A percentile compares a stretch with the other conserved stretches of the same genome.
Conservation (phyloP, 2,113 vertebrate genomes). For the Pholis gunnellus region DNA sequence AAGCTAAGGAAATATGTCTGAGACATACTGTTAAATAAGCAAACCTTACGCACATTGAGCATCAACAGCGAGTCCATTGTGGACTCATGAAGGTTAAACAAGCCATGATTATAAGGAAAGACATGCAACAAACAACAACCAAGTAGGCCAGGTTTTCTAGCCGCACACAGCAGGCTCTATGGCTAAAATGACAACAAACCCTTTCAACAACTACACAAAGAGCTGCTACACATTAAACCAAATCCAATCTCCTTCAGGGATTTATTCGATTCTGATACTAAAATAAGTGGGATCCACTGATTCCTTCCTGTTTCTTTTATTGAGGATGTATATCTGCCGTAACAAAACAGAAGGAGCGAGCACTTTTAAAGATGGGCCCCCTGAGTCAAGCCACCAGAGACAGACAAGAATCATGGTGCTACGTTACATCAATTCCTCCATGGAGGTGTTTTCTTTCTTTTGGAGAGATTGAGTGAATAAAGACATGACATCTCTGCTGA, state of each 20-base stretch:
- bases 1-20: neutral
- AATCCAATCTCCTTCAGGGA: constrained; percentile 4
- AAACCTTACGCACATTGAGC: constrained; percentile 10
- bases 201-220: neutral
- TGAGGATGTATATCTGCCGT: constrained; percentile 32
- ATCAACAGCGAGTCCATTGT: neutral
- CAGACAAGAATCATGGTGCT: constrained; percentile 48
- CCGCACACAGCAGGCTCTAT: neutral
- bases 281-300: neutral
- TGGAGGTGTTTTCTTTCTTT: constrained; percentile 47
- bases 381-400: constrained; percentile 35
- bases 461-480: constrained; percentile 71
- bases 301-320: constrained; percentile 9
- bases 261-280: neutral
- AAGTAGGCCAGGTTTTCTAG: neutral
- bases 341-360: constrained; percentile 35
- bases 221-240: neutral
- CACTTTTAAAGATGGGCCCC: constrained; percentile 42
- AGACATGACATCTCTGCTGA: constrained; percentile 73
- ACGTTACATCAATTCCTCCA: constrained; percentile 29
- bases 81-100: neutral
- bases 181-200: neutral
- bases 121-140: neutral
- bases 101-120: neutral
- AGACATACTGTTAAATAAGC: neutral